phyloP scores from a whole-genome alignment of 2,797 vertebrate genomes.

The Sparidentex hasta region DNA sequence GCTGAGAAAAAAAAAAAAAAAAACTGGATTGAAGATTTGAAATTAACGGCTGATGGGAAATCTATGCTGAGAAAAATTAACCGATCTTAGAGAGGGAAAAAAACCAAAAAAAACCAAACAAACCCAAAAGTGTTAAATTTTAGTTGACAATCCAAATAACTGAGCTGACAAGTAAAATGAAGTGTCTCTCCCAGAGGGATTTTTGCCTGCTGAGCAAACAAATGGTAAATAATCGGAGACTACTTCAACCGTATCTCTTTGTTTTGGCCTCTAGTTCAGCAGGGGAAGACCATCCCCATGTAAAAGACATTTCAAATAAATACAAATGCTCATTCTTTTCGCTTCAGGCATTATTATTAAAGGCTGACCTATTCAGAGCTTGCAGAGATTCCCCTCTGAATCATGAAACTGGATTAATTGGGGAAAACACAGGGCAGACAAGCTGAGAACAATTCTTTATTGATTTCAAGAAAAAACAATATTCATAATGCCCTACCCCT shows the following conservation, averaged over 20 bases:
- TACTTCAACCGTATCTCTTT: conserved; percentile 44
- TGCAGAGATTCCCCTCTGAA: conserved; percentile 17
- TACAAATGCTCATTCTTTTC: conserved; percentile 43
- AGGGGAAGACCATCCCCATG: conserved; percentile 35
- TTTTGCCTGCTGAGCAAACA: conserved; percentile 58
- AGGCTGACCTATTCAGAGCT: conserved; percentile 24
- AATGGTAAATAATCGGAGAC: conserved; percentile 57
- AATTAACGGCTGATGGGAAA: conserved; percentile 61
- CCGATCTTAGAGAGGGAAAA: conserved; percentile 17
- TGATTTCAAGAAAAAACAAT: conserved; percentile 31
- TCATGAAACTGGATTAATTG: conserved; percentile 24
- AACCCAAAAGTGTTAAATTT: conserved; percentile 50
- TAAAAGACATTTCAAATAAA: conserved; percentile 54
- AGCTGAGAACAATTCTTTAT: conserved; percentile 6
- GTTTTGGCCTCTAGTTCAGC: conserved; percentile 45
- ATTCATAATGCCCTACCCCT: conserved; percentile 2
- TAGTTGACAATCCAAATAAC: conserved; percentile 57
- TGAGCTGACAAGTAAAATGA: conserved; percentile 55
- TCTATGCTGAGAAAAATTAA: conserved; percentile 46
- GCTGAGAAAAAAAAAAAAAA: conserved; percentile 24
- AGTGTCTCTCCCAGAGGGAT: conserved; percentile 40
- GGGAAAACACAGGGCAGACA: background rate
- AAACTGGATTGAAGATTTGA: conserved; percentile 30
- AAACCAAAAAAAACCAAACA: no score
- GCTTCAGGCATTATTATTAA: conserved; percentile 22